Conservation (phyloP, 2,113 vertebrate species). For the Clinocottus analis region DNA sequence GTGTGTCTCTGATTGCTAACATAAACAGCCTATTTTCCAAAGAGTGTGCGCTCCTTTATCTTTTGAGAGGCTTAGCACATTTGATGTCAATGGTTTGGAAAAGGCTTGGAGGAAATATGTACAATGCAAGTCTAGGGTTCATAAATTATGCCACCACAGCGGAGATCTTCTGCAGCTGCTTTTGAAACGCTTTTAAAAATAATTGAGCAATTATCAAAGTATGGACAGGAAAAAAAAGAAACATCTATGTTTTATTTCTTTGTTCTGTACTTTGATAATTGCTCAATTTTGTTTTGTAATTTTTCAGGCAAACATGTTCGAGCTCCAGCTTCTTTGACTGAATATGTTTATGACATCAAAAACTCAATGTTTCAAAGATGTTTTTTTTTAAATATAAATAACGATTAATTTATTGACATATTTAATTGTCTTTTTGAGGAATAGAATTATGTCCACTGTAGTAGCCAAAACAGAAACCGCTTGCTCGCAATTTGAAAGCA, state of each 20-base stretch:
- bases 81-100: slow-evolving; percentile 14
- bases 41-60: slow-evolving; percentile 38
- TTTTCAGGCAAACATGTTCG: background rate
- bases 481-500: too few species aligned
- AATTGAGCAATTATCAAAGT: too few species aligned
- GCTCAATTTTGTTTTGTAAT: too few species aligned
- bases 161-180: slow-evolving; percentile 12
- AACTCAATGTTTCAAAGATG: too few species aligned
- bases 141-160: slow-evolving; percentile 26
- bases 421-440: too few species aligned
- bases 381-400: too few species aligned
- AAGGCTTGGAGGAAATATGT: slow-evolving; percentile 16
- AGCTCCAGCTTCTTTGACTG: background rate
- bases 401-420: too few species aligned
- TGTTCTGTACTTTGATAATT: too few species aligned
- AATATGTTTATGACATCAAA: background rate
- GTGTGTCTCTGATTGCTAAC: slow-evolving; percentile 36
- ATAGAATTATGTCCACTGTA: too few species aligned
- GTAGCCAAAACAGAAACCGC: too few species aligned
- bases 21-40: slow-evolving; percentile 52
- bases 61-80: slow-evolving; percentile 37
- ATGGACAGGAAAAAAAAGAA: too few species aligned
- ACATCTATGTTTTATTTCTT: too few species aligned
- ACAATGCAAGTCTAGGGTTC: slow-evolving; percentile 10
- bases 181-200: slow-evolving; percentile 33